A percentile compares a stretch with the other conserved stretches of the same genome.
These are phyloP conservation scores for Clavelina lepadiformis DNA, from an alignment of 23 tunicate genomes.

Conservation along the genomic window DNA sequence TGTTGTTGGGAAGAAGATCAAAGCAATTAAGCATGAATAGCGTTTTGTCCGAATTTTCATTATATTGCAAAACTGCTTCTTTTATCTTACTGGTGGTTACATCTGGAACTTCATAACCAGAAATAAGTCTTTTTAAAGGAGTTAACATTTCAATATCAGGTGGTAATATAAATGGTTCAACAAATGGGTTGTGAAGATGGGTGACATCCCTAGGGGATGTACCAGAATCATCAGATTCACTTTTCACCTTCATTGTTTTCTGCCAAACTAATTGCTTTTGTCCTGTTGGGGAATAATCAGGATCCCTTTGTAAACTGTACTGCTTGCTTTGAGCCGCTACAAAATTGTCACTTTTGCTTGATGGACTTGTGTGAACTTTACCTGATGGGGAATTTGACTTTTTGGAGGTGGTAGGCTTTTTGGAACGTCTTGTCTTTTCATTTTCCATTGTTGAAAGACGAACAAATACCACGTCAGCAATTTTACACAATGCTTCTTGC, in stretches of 20 bases:
- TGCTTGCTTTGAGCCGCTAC: no score
- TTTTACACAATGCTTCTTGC: conserved; percentile 49
- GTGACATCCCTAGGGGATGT: no score
- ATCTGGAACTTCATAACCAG: not conserved
- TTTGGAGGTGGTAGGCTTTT: not conserved
- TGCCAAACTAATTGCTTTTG: conserved; percentile 7
- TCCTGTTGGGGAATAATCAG: conserved; percentile 13
- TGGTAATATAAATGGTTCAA: no score
- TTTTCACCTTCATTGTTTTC: not conserved
- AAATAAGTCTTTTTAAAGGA: conserved; percentile 1
- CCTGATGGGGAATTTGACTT: no score
- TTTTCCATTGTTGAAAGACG: conserved; percentile 1
- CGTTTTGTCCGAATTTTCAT: not conserved
- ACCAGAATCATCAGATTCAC: no score
- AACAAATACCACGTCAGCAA: conserved; percentile 56
- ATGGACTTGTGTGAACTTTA: no score
- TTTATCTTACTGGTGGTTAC: not conserved
- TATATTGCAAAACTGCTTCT: not conserved
- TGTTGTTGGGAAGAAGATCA: no score
- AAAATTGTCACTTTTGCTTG: no score
- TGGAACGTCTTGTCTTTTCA: not conserved
- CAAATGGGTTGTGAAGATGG: no score
- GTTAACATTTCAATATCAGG: conserved; percentile 22
- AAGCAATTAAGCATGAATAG: conserved; percentile 2
- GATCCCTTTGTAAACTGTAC: no score